phyloP scores from a whole-genome alignment of 2,888 invertebrate species.

The Pheosia tremula region DNA sequence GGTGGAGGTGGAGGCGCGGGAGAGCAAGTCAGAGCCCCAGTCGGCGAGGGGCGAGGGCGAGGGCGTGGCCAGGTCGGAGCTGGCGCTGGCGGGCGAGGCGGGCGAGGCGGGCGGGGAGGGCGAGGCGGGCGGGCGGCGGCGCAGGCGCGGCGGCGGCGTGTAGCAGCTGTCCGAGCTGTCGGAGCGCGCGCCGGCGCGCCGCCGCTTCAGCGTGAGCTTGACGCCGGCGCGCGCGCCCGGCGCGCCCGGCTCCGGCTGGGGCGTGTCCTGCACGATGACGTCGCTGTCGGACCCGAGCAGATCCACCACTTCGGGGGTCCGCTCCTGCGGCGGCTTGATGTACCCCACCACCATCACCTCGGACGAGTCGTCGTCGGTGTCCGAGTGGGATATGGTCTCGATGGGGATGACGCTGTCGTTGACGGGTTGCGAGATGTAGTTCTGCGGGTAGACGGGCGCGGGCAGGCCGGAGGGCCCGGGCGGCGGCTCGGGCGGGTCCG shows the following conservation, averaged over 20 bases:
- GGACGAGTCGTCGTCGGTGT: conserved; percentile 77
- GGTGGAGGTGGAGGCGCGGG: neutral
- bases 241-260: conserved; percentile 38
- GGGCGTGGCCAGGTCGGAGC: conserved; percentile 31
- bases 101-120: conserved; percentile 11
- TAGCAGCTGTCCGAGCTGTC: conserved; percentile 54
- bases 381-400: conserved; percentile 77
- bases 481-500: conserved; percentile 33
- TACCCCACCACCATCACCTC: conserved; percentile 87
- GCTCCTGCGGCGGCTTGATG: conserved; percentile 87
- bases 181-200: conserved; percentile 29
- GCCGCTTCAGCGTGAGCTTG: conserved; percentile 57
- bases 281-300: conserved; percentile 84
- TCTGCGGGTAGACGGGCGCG: conserved; percentile 58
- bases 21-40: neutral
- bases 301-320: conserved; percentile 87
- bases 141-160: conserved; percentile 41
- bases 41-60: conserved; percentile 15
- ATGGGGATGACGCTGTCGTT: conserved; percentile 66
- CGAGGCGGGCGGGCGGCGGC: conserved; percentile 23
- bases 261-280: conserved; percentile 66
- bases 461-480: conserved; percentile 40
- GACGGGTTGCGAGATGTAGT: conserved; percentile 53
- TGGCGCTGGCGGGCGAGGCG: conserved; percentile 19
- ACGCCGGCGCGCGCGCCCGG: conserved; percentile 37